Conservation (phyloP, 2,797 vertebrate genomes). For the Sebastes oblongus region DNA sequence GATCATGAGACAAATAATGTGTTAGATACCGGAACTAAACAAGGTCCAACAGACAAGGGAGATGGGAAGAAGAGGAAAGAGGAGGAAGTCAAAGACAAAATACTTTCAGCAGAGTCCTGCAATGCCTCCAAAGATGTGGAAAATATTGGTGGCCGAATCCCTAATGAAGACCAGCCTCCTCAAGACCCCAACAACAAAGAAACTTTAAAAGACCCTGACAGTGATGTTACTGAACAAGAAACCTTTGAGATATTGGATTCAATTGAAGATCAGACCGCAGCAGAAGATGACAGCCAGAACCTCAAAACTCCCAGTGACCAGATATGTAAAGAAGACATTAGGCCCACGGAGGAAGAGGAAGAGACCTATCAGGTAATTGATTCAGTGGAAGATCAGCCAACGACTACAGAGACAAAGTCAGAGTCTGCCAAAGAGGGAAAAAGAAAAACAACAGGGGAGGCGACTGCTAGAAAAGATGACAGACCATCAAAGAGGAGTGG, state of each 20-base stretch:
- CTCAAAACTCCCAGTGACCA: neutral
- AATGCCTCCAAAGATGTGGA: neutral
- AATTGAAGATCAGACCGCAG: slow-evolving; percentile 17
- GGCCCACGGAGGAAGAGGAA: slow-evolving; percentile 12
- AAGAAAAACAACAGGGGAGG: neutral
- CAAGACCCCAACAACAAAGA: neutral
- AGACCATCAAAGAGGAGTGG: slow-evolving; percentile 9
- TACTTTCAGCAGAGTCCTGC: neutral
- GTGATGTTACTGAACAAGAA: slow-evolving; percentile 2
- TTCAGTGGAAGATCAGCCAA: slow-evolving; percentile 38
- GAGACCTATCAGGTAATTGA: slow-evolving; percentile 37
- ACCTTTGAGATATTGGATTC: slow-evolving; percentile 59
- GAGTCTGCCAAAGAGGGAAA: neutral
- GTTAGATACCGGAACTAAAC: neutral
- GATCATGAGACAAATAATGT: neutral
- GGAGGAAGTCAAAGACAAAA: neutral
- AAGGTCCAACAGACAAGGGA: neutral
- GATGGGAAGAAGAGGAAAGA: neutral
- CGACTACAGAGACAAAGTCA: neutral
- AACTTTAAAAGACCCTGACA: neutral
- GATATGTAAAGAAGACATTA: neutral
- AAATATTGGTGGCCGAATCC: neutral
- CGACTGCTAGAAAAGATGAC: neutral
- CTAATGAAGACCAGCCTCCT: neutral
- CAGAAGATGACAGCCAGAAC: neutral